Percentiles rank a stretch among this genome's conserved stretches.
Evolutionary conservation across 2,113 vertebrate species (phyloP).

Genomic region (Setophaga coronata): DNA sequence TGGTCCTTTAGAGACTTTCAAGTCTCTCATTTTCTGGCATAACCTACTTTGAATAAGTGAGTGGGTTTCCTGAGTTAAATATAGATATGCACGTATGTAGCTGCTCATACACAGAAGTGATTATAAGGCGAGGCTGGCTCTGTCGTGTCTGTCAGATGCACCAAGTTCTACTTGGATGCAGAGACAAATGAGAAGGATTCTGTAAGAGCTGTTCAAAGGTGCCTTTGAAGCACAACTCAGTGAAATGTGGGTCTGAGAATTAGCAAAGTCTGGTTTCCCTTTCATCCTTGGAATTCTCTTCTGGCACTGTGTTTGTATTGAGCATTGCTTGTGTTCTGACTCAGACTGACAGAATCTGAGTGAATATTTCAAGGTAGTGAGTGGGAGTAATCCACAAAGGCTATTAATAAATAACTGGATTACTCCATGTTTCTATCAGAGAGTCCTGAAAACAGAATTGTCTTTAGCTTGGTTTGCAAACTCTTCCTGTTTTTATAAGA

Average conservation of each 20-base stretch:
- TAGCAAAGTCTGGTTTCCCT: not conserved
- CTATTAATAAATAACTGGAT: slow-evolving; percentile 32
- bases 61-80: not conserved
- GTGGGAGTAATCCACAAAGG: slow-evolving; percentile 66
- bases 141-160: not conserved
- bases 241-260: not conserved
- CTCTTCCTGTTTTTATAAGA: not conserved
- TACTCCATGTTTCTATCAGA: slow-evolving; percentile 6
- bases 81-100: not conserved
- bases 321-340: slow-evolving; percentile 30
- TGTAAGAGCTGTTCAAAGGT: not conserved
- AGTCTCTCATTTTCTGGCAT: not conserved
- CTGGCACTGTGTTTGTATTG: not conserved
- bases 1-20: not conserved
- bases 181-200: not conserved
- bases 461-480: not conserved
- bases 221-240: not conserved
- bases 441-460: not conserved
- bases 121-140: not conserved
- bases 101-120: not conserved
- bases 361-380: slow-evolving; percentile 30
- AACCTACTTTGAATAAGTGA: not conserved
- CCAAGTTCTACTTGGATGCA: not conserved
- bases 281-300: not conserved
- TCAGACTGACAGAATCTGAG: slow-evolving; percentile 34